phyloP scores from a whole-genome alignment of 2,797 vertebrate genomes.

The Ctenosaura bakeri region DNA sequence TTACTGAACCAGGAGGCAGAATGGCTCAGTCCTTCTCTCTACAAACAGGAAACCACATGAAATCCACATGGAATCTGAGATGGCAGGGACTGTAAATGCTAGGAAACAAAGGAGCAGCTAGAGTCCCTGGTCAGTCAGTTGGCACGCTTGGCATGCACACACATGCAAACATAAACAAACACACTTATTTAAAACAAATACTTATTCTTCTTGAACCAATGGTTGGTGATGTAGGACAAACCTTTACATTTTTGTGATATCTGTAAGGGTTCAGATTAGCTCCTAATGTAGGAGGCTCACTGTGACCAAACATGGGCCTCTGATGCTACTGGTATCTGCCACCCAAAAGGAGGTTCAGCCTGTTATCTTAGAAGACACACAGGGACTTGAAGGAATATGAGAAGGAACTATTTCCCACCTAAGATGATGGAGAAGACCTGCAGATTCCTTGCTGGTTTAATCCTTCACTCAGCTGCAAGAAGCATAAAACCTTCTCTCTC shows the following conservation, averaged over 20 bases:
- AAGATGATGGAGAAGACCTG: background rate
- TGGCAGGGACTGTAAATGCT: background rate
- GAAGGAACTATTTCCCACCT: background rate
- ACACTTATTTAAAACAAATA: too few relatives aligned
- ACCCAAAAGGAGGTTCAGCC: background rate
- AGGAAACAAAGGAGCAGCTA: background rate
- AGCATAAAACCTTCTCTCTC: background rate
- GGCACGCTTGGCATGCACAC: too few relatives aligned
- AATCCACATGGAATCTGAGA: background rate
- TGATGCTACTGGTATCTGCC: background rate
- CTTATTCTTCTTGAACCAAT: background rate
- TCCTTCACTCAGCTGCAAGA: background rate
- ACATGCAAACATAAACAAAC: too few relatives aligned
- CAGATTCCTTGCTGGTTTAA: background rate
- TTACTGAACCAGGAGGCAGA: background rate
- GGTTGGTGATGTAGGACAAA: background rate
- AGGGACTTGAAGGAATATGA: background rate
- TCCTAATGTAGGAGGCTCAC: background rate
- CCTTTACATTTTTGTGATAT: background rate
- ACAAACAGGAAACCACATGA: background rate
- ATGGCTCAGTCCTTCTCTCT: background rate
- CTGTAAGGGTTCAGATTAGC: background rate
- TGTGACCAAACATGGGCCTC: background rate
- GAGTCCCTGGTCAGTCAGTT: background rate
- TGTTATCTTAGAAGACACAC: background rate